Base-by-base conservation (phyloP, 2,113 vertebrate genomes). In the Paraplagusia blochii region DNA sequence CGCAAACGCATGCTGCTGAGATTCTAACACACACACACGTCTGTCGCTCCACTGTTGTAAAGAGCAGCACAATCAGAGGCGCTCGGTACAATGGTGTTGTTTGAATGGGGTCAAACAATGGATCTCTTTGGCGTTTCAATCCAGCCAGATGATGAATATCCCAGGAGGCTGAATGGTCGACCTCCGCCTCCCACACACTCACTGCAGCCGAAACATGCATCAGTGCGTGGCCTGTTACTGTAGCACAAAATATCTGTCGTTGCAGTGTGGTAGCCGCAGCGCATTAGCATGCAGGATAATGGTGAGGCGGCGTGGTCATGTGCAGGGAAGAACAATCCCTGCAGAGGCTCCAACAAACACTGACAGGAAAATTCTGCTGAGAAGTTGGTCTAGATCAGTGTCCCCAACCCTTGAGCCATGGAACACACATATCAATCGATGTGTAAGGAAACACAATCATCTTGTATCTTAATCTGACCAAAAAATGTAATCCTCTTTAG, bases 51-150 rank as follows among this genome's bases (percentile, higher is more conserved):
- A 3, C 12, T 58, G 16, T 15, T 38, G 74, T 58, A 54, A 54
- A 67, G 47, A 65, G 64, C 4, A 49, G 59, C 76, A 80, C 79
- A 79, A 79, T 77, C 69, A 66, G 79, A 79, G 63, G 53, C 39
- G 56, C 72, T 58, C 7, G 29, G 79, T 77, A 86, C 87, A 86
- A 86, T 87, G 64, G 72, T 16, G 44, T 62, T 57, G 63, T 79
- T 84, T 84, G 72, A 85, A 88, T 79, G 76, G 65, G 75, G 58
- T 79, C 74, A 78, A 83, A 87, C 87, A 88, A 88, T 80, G 57
- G 69, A 44, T 52, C 70, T 84, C 75, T 83, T 83, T 83, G 73
- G 74, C 76, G 63, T 83, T 61, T 76, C 73, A 82, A 80, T 70
- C 40, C 13, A 78, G 70, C 86, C 80, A 77, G 75, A 79, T 77